Evolutionary conservation across 2,797 vertebrate genomes (phyloP).

Genomic region (Ctenochaetus hawaiiensis): DNA sequence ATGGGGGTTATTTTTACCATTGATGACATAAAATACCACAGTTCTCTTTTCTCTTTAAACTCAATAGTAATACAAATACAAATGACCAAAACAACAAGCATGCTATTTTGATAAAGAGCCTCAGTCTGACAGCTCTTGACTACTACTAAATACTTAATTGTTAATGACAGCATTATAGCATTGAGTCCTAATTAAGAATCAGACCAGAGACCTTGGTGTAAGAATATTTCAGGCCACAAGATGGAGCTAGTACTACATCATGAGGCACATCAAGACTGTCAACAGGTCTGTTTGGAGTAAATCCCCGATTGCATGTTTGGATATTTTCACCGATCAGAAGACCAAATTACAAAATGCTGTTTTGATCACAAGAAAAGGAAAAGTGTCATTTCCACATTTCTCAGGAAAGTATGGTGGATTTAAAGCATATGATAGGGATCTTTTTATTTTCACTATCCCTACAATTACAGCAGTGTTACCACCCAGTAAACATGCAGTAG

Average conservation of each 20-base stretch:
- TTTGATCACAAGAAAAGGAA: constrained; percentile 38
- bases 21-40: background rate
- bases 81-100: background rate
- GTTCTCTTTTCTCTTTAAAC: background rate
- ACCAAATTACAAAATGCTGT: constrained; percentile 11
- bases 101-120: background rate
- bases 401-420: constrained; percentile 17
- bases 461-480: background rate
- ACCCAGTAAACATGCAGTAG: constrained; percentile 28
- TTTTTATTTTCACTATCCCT: constrained; percentile 46
- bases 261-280: background rate
- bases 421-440: background rate
- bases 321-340: constrained; percentile 8
- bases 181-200: background rate
- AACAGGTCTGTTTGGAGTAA: background rate
- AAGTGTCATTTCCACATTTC: constrained; percentile 18
- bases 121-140: background rate
- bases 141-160: background rate
- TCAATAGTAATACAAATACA: background rate
- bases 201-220: background rate
- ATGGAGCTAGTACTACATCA: constrained; percentile 39
- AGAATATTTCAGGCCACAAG: constrained; percentile 42
- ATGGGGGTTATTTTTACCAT: background rate
- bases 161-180: background rate
- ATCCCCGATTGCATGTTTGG: background rate